phyloP scores from a whole-genome alignment of 2,888 invertebrate genomes.

The Acrobasis consociella region DNA sequence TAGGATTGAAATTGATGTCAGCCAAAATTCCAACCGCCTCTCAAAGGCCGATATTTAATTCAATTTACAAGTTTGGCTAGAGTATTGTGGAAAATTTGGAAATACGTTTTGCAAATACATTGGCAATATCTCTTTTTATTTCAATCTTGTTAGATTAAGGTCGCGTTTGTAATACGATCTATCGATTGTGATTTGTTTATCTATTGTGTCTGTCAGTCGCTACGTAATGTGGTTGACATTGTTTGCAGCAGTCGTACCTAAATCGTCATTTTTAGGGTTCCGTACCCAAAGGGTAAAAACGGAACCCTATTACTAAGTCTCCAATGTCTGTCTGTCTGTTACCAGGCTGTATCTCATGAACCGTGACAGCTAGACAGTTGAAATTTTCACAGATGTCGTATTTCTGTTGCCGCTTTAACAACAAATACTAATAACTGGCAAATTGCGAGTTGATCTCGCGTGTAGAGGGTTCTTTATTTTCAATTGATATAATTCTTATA shows the following conservation, averaged over 20 bases:
- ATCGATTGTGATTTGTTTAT: background rate
- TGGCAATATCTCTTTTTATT: background rate
- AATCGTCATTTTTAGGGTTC: background rate
- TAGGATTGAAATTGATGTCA: conserved; percentile 43
- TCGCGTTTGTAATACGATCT: background rate
- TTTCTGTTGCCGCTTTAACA: too few species aligned
- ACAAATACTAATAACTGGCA: too few species aligned
- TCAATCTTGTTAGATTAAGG: too few species aligned
- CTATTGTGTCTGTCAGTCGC: background rate
- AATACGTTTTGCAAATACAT: conserved; percentile 1
- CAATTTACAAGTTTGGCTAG: conserved; percentile 27
- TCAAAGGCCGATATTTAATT: conserved; percentile 34
- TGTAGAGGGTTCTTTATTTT: too few species aligned
- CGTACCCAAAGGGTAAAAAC: too few species aligned
- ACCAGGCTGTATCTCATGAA: too few species aligned
- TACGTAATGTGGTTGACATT: background rate
- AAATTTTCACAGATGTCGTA: too few species aligned
- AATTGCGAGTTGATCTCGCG: too few species aligned
- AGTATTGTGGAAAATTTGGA: background rate
- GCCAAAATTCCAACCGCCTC: conserved; percentile 27
- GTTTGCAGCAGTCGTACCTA: background rate
- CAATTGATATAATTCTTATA: too few species aligned
- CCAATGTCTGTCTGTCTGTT: too few species aligned
- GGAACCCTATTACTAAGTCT: too few species aligned
- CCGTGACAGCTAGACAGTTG: too few species aligned